Base-by-base conservation (phyloP, 2,113 vertebrate species). In the Dascyllus trimaculatus region DNA sequence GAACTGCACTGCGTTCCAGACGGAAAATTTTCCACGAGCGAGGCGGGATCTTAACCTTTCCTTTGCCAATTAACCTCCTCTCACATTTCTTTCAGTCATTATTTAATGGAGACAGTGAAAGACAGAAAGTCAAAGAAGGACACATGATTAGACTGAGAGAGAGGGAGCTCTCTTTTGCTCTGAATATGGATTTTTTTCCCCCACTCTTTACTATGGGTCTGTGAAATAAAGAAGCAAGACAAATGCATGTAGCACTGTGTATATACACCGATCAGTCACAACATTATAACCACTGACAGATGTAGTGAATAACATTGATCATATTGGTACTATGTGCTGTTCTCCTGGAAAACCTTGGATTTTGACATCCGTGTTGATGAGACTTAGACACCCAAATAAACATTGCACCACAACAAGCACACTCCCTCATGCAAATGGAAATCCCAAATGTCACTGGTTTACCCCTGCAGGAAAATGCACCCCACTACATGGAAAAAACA, bases 1-100 rank as follows among this genome's bases (percentile, higher is more conserved):
- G 46, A 84, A 69, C 45, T n/a, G 71, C 52, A 17, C 18, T 4
- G 40, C 24, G 74, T 66, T 60, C 75, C 72, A 72, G 78, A 72
- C 68, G 48, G 82, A 65, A 52, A 59, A 26, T 73, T 35, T 66
- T 75, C 70, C 4, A 29, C 46, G 49, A 70, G n/a, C 5, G 22
- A 60, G 63, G 38, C n/a, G 1, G 60, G 51, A 15, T 56, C 26
- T 75, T 61, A 81, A 77, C 81, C 73, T 82, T 74, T 85, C 25
- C 11, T 60, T 83, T 8, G 19, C 70, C 68, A 76, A 80, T 84
- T 85, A 88, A 80, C 81, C 81, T 78, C 73, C 67, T 40, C 43
- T 77, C 51, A 67, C 58, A 5, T 21, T 2, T 46, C 57, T 51
- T 64, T 77, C 45, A 80, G 67, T 76, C 67, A 59, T 62, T 60